These are phyloP conservation scores for Caracal caracal DNA, from an alignment of 2,113 vertebrate genomes.

Conservation along the genomic window DNA sequence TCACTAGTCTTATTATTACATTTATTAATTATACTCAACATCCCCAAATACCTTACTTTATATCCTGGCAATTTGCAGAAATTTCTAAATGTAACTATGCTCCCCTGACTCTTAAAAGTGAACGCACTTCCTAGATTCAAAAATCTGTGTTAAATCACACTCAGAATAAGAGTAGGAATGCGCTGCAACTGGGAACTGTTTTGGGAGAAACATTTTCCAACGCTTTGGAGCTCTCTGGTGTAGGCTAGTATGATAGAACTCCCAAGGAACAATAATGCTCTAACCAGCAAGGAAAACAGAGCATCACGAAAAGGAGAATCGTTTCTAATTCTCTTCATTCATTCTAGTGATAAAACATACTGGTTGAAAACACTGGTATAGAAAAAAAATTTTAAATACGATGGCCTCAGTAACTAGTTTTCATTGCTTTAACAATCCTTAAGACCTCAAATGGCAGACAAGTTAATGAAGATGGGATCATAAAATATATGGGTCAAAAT, in stretches of 20 bases:
- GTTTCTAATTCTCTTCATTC: neutral
- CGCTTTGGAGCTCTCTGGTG: neutral
- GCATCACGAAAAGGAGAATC: neutral
- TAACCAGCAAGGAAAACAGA: neutral
- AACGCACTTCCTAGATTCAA: slow-evolving; percentile 2
- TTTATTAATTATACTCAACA: neutral
- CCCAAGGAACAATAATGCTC: neutral
- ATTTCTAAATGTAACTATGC: neutral
- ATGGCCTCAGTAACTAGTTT: neutral
- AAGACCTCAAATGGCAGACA: neutral
- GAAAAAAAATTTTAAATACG: slow-evolving; percentile 1
- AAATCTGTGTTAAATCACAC: neutral
- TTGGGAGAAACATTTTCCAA: neutral
- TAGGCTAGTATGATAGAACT: neutral
- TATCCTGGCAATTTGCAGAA: neutral
- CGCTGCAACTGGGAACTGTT: neutral
- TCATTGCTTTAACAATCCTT: neutral
- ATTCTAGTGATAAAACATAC: neutral
- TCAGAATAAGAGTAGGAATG: neutral
- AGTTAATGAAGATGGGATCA: neutral
- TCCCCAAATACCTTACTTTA: slow-evolving; percentile 36
- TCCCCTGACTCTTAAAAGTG: slow-evolving; percentile 20
- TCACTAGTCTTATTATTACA: neutral
- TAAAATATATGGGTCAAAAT: neutral
- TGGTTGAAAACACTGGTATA: neutral